phyloP scores from a whole-genome alignment of 2,888 invertebrate genomes.

The Hesperia comma region DNA sequence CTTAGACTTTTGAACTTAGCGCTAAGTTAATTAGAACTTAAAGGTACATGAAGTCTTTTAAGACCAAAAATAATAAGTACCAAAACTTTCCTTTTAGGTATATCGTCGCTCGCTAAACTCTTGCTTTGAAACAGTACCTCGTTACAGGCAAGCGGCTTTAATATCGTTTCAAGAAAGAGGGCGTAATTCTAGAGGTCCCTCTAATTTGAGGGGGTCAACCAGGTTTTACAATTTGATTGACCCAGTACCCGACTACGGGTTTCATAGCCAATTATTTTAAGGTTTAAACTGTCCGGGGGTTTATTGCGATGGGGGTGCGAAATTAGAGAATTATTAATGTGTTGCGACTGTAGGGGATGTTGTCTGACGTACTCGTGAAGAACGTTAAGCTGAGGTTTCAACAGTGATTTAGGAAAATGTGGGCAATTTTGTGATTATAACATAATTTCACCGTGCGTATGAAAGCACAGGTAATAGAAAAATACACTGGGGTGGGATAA shows the following conservation, averaged over 20 bases:
- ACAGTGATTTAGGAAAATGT: background rate
- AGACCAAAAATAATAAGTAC: too few relatives aligned
- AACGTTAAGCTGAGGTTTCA: background rate
- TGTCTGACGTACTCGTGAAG: slow-evolving; percentile 1
- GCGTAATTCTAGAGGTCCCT: slow-evolving; percentile 54
- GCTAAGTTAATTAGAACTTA: too few relatives aligned
- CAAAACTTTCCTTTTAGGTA: too few relatives aligned
- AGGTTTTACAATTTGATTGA: slow-evolving; percentile 60
- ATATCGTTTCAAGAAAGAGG: slow-evolving; percentile 55
- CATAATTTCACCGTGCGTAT: background rate
- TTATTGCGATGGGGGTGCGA: slow-evolving; percentile 34
- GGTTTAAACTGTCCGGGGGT: slow-evolving; percentile 35
- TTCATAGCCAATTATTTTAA: slow-evolving; percentile 37
- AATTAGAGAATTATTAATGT: slow-evolving; percentile 34
- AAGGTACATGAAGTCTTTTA: too few relatives aligned
- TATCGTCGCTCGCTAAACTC: background rate
- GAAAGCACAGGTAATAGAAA: too few relatives aligned
- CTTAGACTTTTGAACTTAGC: too few relatives aligned
- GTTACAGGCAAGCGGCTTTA: slow-evolving; percentile 42
- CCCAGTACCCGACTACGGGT: slow-evolving; percentile 44
- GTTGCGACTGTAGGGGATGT: slow-evolving; percentile 7
- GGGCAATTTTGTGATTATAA: background rate
- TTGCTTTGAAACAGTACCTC: background rate
- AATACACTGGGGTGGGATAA: too few relatives aligned
- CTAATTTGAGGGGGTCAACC: slow-evolving; percentile 53